phyloP scores from a whole-genome alignment of 2,113 vertebrate species.

The Peromyscus maniculatus region DNA sequence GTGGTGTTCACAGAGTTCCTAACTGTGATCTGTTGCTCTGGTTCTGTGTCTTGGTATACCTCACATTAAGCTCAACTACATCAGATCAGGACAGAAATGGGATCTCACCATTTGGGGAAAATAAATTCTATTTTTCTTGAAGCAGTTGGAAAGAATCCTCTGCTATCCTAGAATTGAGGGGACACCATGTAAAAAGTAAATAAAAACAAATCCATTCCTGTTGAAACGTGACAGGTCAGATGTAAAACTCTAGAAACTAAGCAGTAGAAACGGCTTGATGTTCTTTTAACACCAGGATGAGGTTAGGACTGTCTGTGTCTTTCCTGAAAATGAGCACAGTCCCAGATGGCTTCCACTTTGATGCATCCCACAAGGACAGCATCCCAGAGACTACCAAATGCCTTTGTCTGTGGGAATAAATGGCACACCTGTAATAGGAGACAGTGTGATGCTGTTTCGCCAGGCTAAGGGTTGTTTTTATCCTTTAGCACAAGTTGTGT shows the following conservation, averaged over 20 bases:
- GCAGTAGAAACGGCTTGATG: background rate
- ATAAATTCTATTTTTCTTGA: too few relatives aligned
- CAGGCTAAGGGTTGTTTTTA: background rate
- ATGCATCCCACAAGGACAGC: background rate
- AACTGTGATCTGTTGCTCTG: too few relatives aligned
- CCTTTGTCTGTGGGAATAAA: background rate
- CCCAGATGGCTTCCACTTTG: background rate
- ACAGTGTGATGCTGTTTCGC: background rate
- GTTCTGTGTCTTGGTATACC: too few relatives aligned
- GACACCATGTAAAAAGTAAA: too few relatives aligned
- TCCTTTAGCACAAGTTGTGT: background rate
- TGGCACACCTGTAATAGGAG: background rate
- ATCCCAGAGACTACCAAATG: background rate
- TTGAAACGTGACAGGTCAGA: too few relatives aligned
- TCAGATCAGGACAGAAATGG: too few relatives aligned
- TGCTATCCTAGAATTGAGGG: too few relatives aligned
- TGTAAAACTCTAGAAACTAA: background rate
- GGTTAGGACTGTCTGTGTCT: background rate
- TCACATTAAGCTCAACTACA: too few relatives aligned
- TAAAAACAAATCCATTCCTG: too few relatives aligned
- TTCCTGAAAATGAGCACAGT: background rate
- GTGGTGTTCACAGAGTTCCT: too few relatives aligned
- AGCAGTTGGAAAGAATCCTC: too few relatives aligned
- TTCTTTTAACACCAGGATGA: background rate
- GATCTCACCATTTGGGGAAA: too few relatives aligned